These are phyloP conservation scores for Saiga tatarica DNA, from an alignment of 2,113 vertebrate species.

Conservation along the genomic window DNA sequence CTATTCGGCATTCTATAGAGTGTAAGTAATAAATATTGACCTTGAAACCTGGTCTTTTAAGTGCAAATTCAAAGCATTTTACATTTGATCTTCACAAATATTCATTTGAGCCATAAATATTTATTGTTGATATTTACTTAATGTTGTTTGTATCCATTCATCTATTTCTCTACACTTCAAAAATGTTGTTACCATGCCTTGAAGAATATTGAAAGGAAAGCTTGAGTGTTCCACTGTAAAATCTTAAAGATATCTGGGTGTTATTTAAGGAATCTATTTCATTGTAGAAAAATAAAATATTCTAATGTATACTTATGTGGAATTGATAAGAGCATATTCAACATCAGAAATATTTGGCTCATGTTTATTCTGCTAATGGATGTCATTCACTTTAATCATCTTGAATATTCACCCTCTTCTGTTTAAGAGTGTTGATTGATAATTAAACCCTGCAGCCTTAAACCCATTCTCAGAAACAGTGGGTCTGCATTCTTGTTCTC, in stretches of 20 bases:
- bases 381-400: not conserved
- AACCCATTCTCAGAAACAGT: not conserved
- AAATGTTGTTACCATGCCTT: not conserved
- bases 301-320: not conserved
- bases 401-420: not conserved
- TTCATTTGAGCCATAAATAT: not conserved
- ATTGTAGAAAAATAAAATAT: not conserved
- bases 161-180: not conserved
- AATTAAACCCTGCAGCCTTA: not conserved
- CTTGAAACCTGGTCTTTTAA: not conserved
- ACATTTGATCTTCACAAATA: not conserved
- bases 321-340: not conserved
- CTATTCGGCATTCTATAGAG: not conserved
- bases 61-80: not conserved
- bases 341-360: not conserved
- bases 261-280: not conserved
- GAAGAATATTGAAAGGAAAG: constrained; percentile 5
- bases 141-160: not conserved
- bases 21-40: not conserved
- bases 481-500: not conserved
- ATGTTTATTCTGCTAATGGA: not conserved
- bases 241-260: not conserved
- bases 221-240: not conserved
- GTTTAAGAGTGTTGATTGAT: not conserved
- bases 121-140: not conserved